Base-by-base conservation (phyloP, 2,113 vertebrate species). In the Penelope pileata region DNA sequence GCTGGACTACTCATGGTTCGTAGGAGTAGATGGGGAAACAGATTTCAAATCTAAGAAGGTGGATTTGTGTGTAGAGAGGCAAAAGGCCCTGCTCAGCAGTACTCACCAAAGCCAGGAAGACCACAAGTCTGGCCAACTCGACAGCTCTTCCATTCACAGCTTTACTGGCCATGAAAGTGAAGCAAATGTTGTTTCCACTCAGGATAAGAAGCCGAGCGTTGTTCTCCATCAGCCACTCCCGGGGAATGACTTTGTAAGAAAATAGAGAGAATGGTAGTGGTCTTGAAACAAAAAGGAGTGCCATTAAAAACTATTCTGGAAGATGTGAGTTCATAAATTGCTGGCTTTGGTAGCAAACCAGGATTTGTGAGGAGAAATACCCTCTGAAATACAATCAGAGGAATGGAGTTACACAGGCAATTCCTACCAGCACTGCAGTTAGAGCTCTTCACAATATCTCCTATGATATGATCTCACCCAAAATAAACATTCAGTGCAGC, bases 31-130 rank as follows among this genome's bases (percentile, higher is more conserved):
- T 10, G 21, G 12, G 17, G 42, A 19, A 48, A 18, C 2, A 38
- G 24, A 6, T 80, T 22, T 9, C 6, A 50, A 42, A 58, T 1
- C 34, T 10, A 30, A 48, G 21, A 27, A 47, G 75, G 60, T 23
- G 45, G 23, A 91, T 27, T 0, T 12, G 30, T 15, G 48, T 21
- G 16, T 12, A 11, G 5, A 21, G 67, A 66, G 79, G 27, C 36
- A 60, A 70, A 36, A 70, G 67, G 63, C 12, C 38, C 59, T 32
- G 34, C 19, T 72, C 53, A 30, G 75, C 12, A 69, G 93, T 95
- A 96, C 98, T 98, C 90, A 99, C 99, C 98, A 99, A 96, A 50
- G 98, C 97, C 86, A 99, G 98, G 95, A 98, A 99, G 62, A 99
- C 98, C 11, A 98, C 73, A 54, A 99, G 96, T 53, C 93, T 98